These are phyloP conservation scores for Temnothorax nylanderi DNA, from an alignment of 1,140 invertebrate species.

Conservation along the genomic window DNA sequence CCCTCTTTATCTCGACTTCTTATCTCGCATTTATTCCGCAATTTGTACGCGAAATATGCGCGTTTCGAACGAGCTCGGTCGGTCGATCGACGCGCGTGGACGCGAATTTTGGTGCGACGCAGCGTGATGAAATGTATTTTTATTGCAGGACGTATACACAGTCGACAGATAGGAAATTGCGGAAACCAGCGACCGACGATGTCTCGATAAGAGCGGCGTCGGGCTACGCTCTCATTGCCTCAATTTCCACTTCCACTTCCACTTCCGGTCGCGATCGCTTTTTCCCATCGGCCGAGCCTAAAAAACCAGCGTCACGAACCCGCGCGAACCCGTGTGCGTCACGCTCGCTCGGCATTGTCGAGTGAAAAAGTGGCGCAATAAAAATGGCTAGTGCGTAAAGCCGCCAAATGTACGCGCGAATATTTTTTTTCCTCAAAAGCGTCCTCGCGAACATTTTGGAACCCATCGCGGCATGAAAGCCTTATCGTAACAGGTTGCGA, in stretches of 20 bases:
- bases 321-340: constrained; percentile 57
- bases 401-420: constrained; percentile 42
- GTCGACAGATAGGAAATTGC: constrained; percentile 77
- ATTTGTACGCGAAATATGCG: neutral
- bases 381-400: constrained; percentile 53
- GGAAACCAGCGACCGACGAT: constrained; percentile 78
- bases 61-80: neutral
- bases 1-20: neutral
- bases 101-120: constrained; percentile 24
- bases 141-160: constrained; percentile 64
- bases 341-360: constrained; percentile 68
- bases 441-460: neutral
- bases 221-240: constrained; percentile 79
- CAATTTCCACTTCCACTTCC: constrained; percentile 83
- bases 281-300: constrained; percentile 76
- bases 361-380: constrained; percentile 56
- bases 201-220: constrained; percentile 76
- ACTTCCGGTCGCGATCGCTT: constrained; percentile 78
- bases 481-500: constrained; percentile 8
- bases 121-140: constrained; percentile 70
- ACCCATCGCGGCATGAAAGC: neutral
- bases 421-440: constrained; percentile 15
- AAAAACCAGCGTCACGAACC: constrained; percentile 69
- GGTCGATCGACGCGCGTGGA: constrained; percentile 30
- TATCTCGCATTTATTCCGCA: neutral